These are phyloP conservation scores for Cremastinae sp. DNA, from an alignment of 2,888 invertebrate genomes.

Conservation along the genomic window DNA sequence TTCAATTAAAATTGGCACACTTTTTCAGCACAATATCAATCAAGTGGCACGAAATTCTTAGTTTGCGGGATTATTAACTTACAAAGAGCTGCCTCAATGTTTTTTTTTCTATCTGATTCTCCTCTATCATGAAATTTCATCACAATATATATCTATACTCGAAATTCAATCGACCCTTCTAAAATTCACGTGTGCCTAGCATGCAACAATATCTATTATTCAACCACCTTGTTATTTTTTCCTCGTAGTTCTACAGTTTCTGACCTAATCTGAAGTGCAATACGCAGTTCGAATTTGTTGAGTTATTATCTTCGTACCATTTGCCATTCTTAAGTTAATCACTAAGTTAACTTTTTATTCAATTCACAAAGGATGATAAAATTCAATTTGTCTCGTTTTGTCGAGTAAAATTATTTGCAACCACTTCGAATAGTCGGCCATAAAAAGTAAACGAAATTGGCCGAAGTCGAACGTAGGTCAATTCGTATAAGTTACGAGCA, in stretches of 20 bases:
- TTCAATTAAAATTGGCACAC: conserved; percentile 54
- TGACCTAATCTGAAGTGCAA: conserved; percentile 46
- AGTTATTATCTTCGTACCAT: conserved; percentile 29
- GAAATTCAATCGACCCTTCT: conserved; percentile 47
- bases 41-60: conserved; percentile 54
- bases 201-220: conserved; percentile 27
- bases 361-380: conserved; percentile 25
- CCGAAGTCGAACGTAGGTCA: conserved; percentile 22
- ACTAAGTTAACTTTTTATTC: conserved; percentile 24
- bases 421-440: conserved; percentile 29
- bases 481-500: conserved; percentile 40
- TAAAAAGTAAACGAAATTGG: conserved; percentile 19
- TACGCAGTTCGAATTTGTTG: conserved; percentile 40
- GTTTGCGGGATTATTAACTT: conserved; percentile 28
- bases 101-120: conserved; percentile 5
- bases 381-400: conserved; percentile 7
- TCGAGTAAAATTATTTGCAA: conserved; percentile 46
- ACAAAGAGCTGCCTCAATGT: conserved; percentile 10
- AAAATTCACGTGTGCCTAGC: conserved; percentile 27
- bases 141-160: conserved; percentile 24
- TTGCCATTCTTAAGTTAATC: conserved; percentile 31
- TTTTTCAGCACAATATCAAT: conserved; percentile 37
- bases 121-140: conserved; percentile 4
- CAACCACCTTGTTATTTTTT: conserved; percentile 15
- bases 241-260: conserved; percentile 25